A percentile compares a stretch with the other conserved stretches of the same genome.
Conservation (phyloP, 92 coral and sea anemone genomes). For the Epizoanthus rinbou region DNA sequence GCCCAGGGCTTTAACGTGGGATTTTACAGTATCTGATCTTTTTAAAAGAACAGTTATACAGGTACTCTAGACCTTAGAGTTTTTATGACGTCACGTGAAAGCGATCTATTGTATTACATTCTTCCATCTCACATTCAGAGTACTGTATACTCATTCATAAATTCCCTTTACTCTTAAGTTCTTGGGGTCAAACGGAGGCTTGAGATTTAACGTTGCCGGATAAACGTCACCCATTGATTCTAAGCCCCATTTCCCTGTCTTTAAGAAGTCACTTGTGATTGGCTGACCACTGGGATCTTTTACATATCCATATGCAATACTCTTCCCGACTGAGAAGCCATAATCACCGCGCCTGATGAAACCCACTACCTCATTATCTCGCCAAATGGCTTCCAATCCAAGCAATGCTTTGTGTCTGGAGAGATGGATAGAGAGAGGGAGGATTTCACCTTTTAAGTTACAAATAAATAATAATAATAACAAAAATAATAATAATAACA, state of each 20-base stretch:
- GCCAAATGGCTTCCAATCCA: constrained; percentile 92
- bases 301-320: constrained; percentile 90
- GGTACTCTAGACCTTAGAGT: too few species aligned
- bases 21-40: too few species aligned
- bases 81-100: too few species aligned
- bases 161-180: constrained; percentile 88
- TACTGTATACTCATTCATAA: constrained; percentile 44
- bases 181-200: constrained; percentile 93
- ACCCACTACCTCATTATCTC: constrained; percentile 83
- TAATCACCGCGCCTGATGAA: constrained; percentile 94
- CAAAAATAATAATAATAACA: too few species aligned
- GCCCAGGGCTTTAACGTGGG: too few species aligned
- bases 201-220: constrained; percentile 80
- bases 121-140: too few species aligned
- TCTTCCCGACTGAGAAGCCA: constrained; percentile 84
- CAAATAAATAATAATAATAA: too few species aligned
- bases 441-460: neutral
- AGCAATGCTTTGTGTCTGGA: constrained; percentile 90
- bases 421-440: neutral
- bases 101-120: too few species aligned
- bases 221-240: constrained; percentile 90
- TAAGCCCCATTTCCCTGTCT: constrained; percentile 75
- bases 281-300: constrained; percentile 74
- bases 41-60: too few species aligned
- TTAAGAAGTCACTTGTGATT: constrained; percentile 73